Percentiles rank a stretch among this genome's conserved stretches.
These are phyloP conservation scores for Apamea epomidion DNA, from an alignment of 2,888 invertebrate genomes.

Conservation along the genomic window DNA sequence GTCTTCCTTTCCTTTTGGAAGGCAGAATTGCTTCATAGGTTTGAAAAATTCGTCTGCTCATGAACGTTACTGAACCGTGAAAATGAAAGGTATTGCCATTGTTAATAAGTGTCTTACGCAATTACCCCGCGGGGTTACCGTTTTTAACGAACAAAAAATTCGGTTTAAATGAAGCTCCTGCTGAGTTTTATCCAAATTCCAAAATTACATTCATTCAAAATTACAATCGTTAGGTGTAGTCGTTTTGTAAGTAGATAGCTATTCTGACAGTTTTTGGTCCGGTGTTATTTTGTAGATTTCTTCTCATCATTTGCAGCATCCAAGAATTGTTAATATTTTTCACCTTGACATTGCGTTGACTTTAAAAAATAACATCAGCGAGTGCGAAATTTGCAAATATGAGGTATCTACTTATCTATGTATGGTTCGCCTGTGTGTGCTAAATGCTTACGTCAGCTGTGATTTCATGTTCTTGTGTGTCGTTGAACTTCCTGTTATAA, in stretches of 20 bases:
- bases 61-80: background rate
- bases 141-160: too few species aligned
- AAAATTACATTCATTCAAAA: too few species aligned
- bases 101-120: too few species aligned
- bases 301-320: background rate
- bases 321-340: background rate
- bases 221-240: background rate
- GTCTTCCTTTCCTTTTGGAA: background rate
- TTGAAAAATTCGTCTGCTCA: background rate
- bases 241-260: background rate
- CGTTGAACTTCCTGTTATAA: conserved; percentile 57
- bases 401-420: background rate
- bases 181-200: background rate
- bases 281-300: background rate
- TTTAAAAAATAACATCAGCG: conserved; percentile 18
- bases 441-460: conserved; percentile 66
- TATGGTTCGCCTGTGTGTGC: conserved; percentile 36
- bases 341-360: background rate
- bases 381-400: conserved; percentile 30
- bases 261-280: background rate
- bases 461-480: conserved; percentile 52
- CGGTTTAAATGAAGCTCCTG: background rate
- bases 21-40: too few species aligned
- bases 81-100: background rate
- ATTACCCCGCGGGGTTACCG: background rate